Evolutionary conservation across 2,113 vertebrate genomes (phyloP).

Genomic region (Hemicordylus capensis): DNA sequence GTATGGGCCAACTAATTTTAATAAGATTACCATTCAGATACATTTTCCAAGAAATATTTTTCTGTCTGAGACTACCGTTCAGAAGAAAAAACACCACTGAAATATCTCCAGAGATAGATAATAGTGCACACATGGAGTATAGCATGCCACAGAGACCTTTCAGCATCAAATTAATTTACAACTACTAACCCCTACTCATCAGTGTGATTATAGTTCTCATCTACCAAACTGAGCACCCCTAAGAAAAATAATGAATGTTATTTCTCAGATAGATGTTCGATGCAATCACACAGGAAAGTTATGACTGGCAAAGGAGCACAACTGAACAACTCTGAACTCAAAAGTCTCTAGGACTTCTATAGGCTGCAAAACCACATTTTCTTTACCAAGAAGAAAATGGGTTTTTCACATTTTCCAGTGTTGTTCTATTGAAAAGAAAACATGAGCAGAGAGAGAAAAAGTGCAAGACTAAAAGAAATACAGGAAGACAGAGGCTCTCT

Average conservation of each 20-base stretch:
- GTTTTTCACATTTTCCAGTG: neutral
- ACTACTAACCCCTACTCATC: neutral
- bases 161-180: neutral
- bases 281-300: neutral
- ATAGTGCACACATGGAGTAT: neutral
- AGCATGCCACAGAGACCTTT: neutral
- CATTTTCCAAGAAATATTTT: neutral
- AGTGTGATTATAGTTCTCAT: neutral
- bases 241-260: neutral
- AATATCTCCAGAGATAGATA: neutral
- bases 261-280: neutral
- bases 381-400: neutral
- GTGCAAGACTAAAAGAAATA: neutral
- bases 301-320: conserved; percentile 4
- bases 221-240: neutral
- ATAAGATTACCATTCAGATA: neutral
- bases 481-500: neutral
- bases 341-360: neutral
- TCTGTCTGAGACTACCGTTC: neutral
- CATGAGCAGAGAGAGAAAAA: neutral
- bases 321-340: neutral
- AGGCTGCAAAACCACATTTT: conserved; percentile 7
- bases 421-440: neutral
- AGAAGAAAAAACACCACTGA: neutral
- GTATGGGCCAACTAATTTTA: neutral